Base-by-base conservation (phyloP, 2,113 vertebrate genomes). In the Cololabis saira region DNA sequence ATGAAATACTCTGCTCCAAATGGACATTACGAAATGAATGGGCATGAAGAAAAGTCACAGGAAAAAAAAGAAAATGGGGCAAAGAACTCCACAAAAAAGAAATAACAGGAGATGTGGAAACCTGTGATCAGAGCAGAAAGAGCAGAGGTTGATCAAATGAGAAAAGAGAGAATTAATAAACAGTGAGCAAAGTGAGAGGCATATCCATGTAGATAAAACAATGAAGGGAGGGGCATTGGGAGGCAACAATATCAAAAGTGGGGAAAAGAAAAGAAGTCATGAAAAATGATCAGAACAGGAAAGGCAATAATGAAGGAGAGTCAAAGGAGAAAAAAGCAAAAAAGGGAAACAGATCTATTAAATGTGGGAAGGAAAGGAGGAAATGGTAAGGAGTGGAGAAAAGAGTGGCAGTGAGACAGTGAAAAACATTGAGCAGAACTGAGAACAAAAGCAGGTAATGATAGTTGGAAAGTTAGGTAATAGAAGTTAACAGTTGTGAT, bases 111-210 rank as follows among this genome's bases (percentile, higher is more conserved):
- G 33, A 37, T 37, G 33, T 37, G 33, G 6, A 37, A 27, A 5
- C 3, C 24, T 27, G 5, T 27, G 24, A 27, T 27, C 24, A 27
- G 5, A 27, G 24, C 33, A 37, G 33, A 11, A 37, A 37, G 33
- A 37, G 33, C 33, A 37, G 33, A 37, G 33, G 10, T 9, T 9
- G 33, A 37, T 37, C 6, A 37, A 37, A 37, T 37, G 3, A 12
- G 22, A 58, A n/a, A 10, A 47, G 13, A 54, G 16, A 15, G 65
- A 74, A 58, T 61, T 10, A 27, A 49, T 60, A 33, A 74, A 71
- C 12, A 60, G 10, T 37, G 33, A 37, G 10, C n/a, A 22, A 6
- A 47, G 52, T 56, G 69, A 78, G 52, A 41, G 58, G 57, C 14
- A 42, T n/a, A 27, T 78, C 40, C 30, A 54, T 0, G 10, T 3